A percentile compares a stretch with the other conserved stretches of the same genome.
Evolutionary conservation across 2,888 invertebrate genomes (phyloP).

Genomic region (Synergus japonicus): DNA sequence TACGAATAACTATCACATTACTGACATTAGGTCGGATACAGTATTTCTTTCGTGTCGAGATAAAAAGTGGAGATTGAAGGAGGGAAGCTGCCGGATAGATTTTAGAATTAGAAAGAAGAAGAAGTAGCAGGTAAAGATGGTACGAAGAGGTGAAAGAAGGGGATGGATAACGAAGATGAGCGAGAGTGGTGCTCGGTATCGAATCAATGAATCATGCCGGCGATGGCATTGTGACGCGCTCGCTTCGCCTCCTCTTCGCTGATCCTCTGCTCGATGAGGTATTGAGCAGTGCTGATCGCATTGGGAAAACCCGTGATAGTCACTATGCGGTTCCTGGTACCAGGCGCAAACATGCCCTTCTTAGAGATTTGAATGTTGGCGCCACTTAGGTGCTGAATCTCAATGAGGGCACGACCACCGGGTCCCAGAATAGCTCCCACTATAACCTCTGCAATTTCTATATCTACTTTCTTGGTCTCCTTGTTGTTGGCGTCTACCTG

Average conservation of each 20-base stretch:
- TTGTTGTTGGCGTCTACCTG: conserved; percentile 87
- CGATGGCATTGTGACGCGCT: conserved; percentile 91
- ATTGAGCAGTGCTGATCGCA: conserved; percentile 94
- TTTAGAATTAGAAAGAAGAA: conserved; percentile 45
- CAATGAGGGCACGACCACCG: conserved; percentile 96
- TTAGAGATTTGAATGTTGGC: conserved; percentile 99
- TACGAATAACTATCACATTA: not conserved
- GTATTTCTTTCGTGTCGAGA: not conserved
- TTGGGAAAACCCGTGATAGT: conserved; percentile 94
- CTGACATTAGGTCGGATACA: not conserved
- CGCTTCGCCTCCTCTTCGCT: conserved; percentile 97
- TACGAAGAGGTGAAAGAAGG: conserved; percentile 59
- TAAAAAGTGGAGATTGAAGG: conserved; percentile 27
- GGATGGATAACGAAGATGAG: conserved; percentile 66
- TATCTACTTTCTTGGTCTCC: conserved; percentile 91
- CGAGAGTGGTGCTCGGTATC: conserved; percentile 54
- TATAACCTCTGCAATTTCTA: conserved; percentile 96
- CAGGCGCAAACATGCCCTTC: conserved; percentile 98
- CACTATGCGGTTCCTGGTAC: conserved; percentile 97
- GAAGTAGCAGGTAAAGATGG: conserved; percentile 43
- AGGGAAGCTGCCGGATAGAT: not conserved
- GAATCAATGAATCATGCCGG: conserved; percentile 85
- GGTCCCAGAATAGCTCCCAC: conserved; percentile 98
- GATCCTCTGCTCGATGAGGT: conserved; percentile 97
- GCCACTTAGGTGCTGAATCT: conserved; percentile 98